Base-by-base conservation (phyloP, 2,797 vertebrate species). In the Naso thynnoides region DNA sequence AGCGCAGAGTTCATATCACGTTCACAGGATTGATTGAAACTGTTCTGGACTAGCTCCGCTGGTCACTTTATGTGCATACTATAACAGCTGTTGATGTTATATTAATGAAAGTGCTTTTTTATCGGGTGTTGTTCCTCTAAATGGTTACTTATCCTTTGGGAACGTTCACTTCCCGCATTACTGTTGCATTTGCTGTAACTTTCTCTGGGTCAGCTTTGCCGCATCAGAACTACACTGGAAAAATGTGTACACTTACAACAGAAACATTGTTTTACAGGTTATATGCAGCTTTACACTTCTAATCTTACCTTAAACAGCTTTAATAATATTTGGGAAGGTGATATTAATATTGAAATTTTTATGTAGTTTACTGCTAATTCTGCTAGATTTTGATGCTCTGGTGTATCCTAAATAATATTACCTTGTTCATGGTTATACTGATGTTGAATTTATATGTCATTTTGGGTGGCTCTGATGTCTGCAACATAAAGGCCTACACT, bases 391-490 rank as follows among this genome's bases (percentile, higher is more conserved):
- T 39, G 33, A 3, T 36, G 38, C 15, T 39, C 26, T 11, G n/a
- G 21, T 29, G 21, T 19, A 39, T 38, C 18, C 10, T 49, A 31
- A 64, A 23, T 18, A 58, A 31, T 53, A 9, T 15, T 5, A 31
- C 23, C 39, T 41, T 65, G 14, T 31, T 45, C 29, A 47, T 23
- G 5, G 4, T 23, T 8, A 57, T 10, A 56, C 18, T 49, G 8
- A 53, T 67, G 36, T 29, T 24, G 10, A 50, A 53, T 63, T 29
- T 1, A 18, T 8, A 4, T 10, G 8, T 48, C 1, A 41, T 59
- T n/a, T n/a, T 0, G 0, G 21, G 18, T 0, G 0, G 19, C 19
- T n/a, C 7, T 21, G 3, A 21, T 52, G 23, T 27, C 8, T 53
- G 48, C 10, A 24, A 3, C 0, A 0, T 41, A 3, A 18, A 15